Evolutionary conservation across 2,888 invertebrate genomes (phyloP), one percentile per base, ranked within the genome.

Genomic region (Amphipoea oculea): DNA sequence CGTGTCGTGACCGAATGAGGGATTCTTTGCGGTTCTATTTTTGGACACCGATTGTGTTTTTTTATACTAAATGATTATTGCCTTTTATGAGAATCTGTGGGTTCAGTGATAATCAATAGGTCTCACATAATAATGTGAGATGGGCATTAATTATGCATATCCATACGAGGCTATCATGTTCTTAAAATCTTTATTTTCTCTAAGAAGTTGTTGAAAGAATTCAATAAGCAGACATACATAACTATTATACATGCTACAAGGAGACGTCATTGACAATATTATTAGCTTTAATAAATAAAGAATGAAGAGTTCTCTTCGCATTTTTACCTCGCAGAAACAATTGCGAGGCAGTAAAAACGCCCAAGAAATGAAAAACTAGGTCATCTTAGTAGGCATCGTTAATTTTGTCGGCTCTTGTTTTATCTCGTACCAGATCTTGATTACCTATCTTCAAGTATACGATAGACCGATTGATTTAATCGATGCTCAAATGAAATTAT

Each of bases 401-500:
- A 48, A 69, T 62, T 57, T 51, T 6, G 4, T 65, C 42, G 14
- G 5, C 5, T 60, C 14, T 12, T 42, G n/a, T 42, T n/a, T 17
- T 29, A 76, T 76, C 75, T 57, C 48, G 20, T n/a, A n/a, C 14
- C 51, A 62, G n/a, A 84, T 67, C 78, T 76, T 36, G 60, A 86
- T 23, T 0, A 48, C n/a, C 66, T 20, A 63, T 60, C 17, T 63
- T 70, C 42, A 40, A 73, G 48, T 36, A 74, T 79, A 73, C 60
- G 87, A 69, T 72, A n/a, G 17, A 11, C 40, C 40, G 36, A 12
- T 68, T 74, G 76, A 79, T 79, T 76, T 65, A 83, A 84, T 75
- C 63, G 36, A 69, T 14, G 29, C 42, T 75, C 23, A 40, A 51
- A 65, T 65, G n/a, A 63, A 51, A 65, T 66, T 84, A 85, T 87